phyloP scores from a whole-genome alignment of 2,797 vertebrate species.

The Hyperoplus immaculatus region DNA sequence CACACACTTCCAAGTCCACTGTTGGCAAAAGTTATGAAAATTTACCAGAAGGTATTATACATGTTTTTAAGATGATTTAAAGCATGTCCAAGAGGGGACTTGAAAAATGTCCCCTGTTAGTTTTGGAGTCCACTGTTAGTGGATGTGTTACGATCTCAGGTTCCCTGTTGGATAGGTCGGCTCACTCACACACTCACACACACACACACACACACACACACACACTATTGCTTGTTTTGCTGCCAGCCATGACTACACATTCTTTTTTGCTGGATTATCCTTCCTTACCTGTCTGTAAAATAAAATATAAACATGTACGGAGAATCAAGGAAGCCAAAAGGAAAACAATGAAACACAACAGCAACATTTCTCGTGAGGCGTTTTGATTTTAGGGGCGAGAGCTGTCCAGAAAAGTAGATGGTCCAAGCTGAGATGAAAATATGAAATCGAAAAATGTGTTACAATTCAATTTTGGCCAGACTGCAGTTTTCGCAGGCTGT shows the following conservation, averaged over 20 bases:
- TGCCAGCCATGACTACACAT: conserved; percentile 35
- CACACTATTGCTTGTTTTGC: conserved; percentile 49
- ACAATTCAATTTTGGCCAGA: neutral
- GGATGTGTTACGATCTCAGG: no score
- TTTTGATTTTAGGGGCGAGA: neutral
- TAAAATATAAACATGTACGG: conserved; percentile 27
- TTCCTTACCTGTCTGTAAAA: conserved; percentile 33
- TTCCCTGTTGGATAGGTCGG: no score
- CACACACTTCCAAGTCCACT: no score
- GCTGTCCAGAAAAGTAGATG: neutral
- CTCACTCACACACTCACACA: conserved; percentile 58
- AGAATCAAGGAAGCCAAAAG: conserved; percentile 43
- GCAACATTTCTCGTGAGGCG: conserved; percentile 22
- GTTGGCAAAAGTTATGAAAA: no score
- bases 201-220: conserved; percentile 57
- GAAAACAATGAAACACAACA: conserved; percentile 38
- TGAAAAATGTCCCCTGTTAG: no score
- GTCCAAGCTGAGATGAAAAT: neutral
- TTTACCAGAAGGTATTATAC: no score
- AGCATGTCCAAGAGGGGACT: no score
- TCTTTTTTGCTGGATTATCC: conserved; percentile 41
- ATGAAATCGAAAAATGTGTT: neutral
- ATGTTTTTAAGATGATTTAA: no score
- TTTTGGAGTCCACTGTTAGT: no score
- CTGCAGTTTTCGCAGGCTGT: neutral